A percentile compares a stretch with the other conserved stretches of the same genome.
These are phyloP conservation scores for Scrobipalpa atriplicella DNA, from an alignment of 2,888 invertebrate genomes.

Conservation along the genomic window DNA sequence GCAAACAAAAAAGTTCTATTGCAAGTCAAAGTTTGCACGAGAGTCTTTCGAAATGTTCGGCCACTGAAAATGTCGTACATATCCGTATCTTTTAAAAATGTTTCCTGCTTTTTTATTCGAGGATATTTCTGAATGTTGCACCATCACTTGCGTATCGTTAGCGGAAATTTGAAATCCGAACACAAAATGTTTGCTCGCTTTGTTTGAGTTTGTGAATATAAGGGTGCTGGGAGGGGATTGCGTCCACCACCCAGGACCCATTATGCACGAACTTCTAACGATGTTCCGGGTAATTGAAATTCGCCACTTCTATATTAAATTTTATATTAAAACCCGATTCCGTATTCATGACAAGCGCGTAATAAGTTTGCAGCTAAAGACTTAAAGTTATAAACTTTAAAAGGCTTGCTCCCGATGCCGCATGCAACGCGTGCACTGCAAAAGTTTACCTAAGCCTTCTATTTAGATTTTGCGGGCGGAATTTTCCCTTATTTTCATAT, in stretches of 20 bases:
- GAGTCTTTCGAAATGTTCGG: background rate
- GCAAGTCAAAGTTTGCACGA: background rate
- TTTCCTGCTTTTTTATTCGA: background rate
- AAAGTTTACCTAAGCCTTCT: conserved; percentile 7
- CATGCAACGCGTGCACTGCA: conserved; percentile 13
- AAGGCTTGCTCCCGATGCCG: conserved; percentile 14
- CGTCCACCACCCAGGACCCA: background rate
- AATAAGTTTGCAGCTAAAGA: conserved; percentile 14
- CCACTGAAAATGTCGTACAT: background rate
- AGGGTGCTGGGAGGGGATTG: background rate
- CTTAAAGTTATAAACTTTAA: conserved; percentile 23
- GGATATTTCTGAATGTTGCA: conserved; percentile 1
- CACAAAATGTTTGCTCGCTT: background rate
- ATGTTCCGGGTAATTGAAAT: conserved; percentile 56
- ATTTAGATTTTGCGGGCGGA: background rate
- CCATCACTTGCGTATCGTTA: background rate
- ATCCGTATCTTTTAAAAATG: background rate
- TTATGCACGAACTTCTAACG: conserved; percentile 37
- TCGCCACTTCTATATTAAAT: conserved; percentile 32
- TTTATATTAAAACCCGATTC: conserved; percentile 27
- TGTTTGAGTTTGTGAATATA: conserved; percentile 7
- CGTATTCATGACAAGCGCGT: conserved; percentile 16
- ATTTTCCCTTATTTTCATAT: background rate
- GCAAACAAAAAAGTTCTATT: background rate
- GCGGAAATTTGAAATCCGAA: background rate